Base-by-base conservation (phyloP, 53 echinoderm and acorn worm genomes). In the Hippasteria phrygiana region DNA sequence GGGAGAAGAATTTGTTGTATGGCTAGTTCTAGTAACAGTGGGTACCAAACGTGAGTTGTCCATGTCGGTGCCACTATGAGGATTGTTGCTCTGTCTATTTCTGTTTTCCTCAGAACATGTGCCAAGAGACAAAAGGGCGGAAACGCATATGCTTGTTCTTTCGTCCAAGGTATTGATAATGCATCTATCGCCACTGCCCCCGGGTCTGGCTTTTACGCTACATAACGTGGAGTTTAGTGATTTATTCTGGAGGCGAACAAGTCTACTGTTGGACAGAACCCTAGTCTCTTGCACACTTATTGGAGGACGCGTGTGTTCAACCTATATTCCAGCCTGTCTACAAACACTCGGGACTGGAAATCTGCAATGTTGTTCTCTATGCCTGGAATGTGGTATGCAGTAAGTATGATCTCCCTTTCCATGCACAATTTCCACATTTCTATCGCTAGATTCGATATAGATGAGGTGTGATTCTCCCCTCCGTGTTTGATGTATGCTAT, bases 161-260 rank as follows among this genome's bases (percentile, higher is more conserved):
- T 70, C 37, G 35, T 29, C 93, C 93, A 90, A 41, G 84, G 74
- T 45, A 90, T 14, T 59, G 86, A 46, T 27, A 80, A 87, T 3
- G 87, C 80, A 90, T 87, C 87, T 50, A 87, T 71, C 33, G 56
- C 65, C 29, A 41, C 14, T 43, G 90, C 90, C 12, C 43, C 62
- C 24, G 89, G 93, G 31, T 92, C 92, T 18, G 89, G 89, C 41
- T 56, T 17, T n/a, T n/a, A n/a, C n/a, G n/a, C n/a, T n/a, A n/a
- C n/a, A n/a, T n/a, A n/a, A n/a, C n/a, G n/a, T n/a, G n/a, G n/a
- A n/a, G n/a, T n/a, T n/a, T n/a, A n/a, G 0, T 39, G 20, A 51
- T 90, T 93, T 35, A 93, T 24, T 28, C 93, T 55, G 3, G 87
- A 93, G 4, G 93, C 88, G 78, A 93, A 90, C 11, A 90, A n/a